These are phyloP conservation scores for Chaunax sp. DNA, from an alignment of 2,797 vertebrate genomes.

Conservation along the genomic window DNA sequence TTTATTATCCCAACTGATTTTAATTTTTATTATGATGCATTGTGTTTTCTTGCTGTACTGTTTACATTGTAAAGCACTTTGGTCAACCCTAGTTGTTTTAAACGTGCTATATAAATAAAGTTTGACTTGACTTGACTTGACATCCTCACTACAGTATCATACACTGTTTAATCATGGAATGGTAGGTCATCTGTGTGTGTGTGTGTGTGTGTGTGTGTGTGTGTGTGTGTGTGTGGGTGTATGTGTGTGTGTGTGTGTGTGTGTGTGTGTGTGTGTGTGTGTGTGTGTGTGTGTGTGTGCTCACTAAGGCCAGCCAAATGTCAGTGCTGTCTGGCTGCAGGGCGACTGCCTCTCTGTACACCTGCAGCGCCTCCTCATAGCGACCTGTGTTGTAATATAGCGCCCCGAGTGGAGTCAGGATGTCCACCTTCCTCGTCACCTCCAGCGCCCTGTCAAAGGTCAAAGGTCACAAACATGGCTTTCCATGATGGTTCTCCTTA, in stretches of 20 bases:
- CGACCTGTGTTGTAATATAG: slow-evolving; percentile 96
- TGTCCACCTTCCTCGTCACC: slow-evolving; percentile 89
- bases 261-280: not conserved
- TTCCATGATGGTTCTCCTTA: not conserved
- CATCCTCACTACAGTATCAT: not conserved
- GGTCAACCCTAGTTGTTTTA: too few relatives aligned
- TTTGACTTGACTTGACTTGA: too few relatives aligned
- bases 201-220: not conserved
- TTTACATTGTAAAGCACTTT: too few relatives aligned
- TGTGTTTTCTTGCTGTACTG: too few relatives aligned
- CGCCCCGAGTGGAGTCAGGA: slow-evolving; percentile 92
- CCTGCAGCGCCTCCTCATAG: slow-evolving; percentile 90
- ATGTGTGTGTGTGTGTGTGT: not conserved
- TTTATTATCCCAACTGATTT: too few relatives aligned
- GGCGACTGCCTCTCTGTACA: slow-evolving; percentile 88
- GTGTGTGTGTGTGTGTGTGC: slow-evolving; percentile 34
- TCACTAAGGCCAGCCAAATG: slow-evolving; percentile 92
- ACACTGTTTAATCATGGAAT: not conserved
- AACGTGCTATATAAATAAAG: too few relatives aligned
- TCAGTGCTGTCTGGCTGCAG: slow-evolving; percentile 90
- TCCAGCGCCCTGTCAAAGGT: slow-evolving; percentile 86
- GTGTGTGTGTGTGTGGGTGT: too few relatives aligned
- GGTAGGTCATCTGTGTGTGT: not conserved
- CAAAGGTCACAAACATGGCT: slow-evolving; percentile 16
- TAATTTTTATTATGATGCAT: too few relatives aligned